These are phyloP conservation scores for Mustela nigripes DNA, from an alignment of 2,113 vertebrate genomes.

Conservation along the genomic window DNA sequence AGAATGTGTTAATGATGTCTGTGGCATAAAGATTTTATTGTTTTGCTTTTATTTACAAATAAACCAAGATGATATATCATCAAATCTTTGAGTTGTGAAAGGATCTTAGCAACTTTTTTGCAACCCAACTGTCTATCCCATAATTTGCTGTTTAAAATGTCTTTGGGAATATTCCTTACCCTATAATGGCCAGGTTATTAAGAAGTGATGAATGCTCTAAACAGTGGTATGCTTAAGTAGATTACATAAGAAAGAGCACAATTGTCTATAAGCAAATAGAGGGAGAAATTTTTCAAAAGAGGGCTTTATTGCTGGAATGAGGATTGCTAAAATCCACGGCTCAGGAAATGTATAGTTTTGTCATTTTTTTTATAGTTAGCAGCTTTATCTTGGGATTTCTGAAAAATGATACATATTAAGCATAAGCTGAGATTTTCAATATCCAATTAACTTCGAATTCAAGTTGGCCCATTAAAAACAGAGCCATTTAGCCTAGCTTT, in stretches of 20 bases:
- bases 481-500: slow-evolving; percentile 67
- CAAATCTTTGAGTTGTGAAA: not conserved
- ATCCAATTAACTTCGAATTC: slow-evolving; percentile 74
- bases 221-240: not conserved
- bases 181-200: slow-evolving; percentile 8
- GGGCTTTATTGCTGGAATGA: slow-evolving; percentile 58
- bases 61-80: not conserved
- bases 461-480: slow-evolving; percentile 70
- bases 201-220: not conserved
- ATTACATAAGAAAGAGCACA: slow-evolving; percentile 41
- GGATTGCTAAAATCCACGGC: slow-evolving; percentile 46
- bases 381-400: slow-evolving; percentile 74
- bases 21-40: not conserved
- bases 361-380: slow-evolving; percentile 65
- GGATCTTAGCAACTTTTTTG: not conserved
- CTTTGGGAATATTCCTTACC: not conserved
- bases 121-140: not conserved
- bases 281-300: slow-evolving; percentile 52
- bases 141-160: slow-evolving; percentile 7
- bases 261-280: slow-evolving; percentile 35
- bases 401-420: slow-evolving; percentile 62
- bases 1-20: not conserved
- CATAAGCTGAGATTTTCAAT: slow-evolving; percentile 77
- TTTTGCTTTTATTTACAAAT: slow-evolving; percentile 57
- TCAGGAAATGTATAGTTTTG: slow-evolving; percentile 65